Base-by-base conservation (phyloP, 2,113 vertebrate genomes). In the Chrysochloris asiatica region DNA sequence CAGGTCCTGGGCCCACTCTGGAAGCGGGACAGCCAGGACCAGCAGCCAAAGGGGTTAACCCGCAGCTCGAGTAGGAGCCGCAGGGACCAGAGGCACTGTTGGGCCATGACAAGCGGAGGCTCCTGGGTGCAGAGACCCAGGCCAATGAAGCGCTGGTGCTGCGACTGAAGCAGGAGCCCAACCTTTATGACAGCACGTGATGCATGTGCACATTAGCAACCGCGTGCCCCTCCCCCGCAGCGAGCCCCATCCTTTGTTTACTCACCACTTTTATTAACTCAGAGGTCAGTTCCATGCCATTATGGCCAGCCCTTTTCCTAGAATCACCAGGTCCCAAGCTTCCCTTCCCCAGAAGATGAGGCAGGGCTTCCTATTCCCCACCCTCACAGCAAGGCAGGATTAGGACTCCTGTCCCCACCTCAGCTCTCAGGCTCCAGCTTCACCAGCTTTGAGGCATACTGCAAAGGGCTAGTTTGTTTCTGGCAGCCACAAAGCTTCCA, bases 241-340 rank as follows among this genome's bases (percentile, higher is more conserved):
- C 3, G 21, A 0, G 8, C 17, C 73, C 13, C 50, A 7, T 72
- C 81, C 41, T 79, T 73, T 80, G 43, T 71, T 71, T 45, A 48
- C 0, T 16, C 13, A 12, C 7, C 36, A 17, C 7, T n/a, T n/a
- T n/a, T n/a, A n/a, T n/a, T n/a, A n/a, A n/a, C n/a, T 19, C 26
- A 4, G 1, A 54, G 45, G n/a, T 0, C 4, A n/a, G n/a, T n/a
- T n/a, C n/a, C n/a, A 8, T 2, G 3, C 22, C 22, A 28, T 21
- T 6, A 9, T 16, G 6, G n/a, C 7, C 3, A 47, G 26, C 16
- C 22, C 21, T 75, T 43, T 78, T 28, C 63, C 36, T 45, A 26
- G 4, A 56, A 7, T 48, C 41, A 48, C 5, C 16, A 6, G 16
- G n/a, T 80, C 43, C 21, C 59, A 10, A 19, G 22, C 28, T n/a